A percentile compares a stretch with the other conserved stretches of the same genome.
These are phyloP conservation scores for Chloroclysta siterata DNA, from an alignment of 2,888 invertebrate genomes.

Conservation along the genomic window DNA sequence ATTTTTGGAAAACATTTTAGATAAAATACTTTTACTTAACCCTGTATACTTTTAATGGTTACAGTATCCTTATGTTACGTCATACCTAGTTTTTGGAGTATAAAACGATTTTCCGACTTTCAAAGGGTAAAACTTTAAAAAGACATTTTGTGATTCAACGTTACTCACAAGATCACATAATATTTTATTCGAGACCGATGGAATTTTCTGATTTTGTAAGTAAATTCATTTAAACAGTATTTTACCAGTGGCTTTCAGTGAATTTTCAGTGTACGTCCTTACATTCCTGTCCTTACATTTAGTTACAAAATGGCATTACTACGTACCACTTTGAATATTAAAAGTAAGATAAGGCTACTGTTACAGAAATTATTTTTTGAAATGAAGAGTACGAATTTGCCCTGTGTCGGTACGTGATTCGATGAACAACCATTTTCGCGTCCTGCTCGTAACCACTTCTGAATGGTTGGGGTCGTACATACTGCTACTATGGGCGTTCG, in stretches of 20 bases:
- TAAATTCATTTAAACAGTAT: constrained; percentile 1
- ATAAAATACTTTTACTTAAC: too few relatives aligned
- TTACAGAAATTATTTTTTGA: background rate
- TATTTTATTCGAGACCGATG: constrained; percentile 1
- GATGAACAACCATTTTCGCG: background rate
- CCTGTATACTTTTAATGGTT: too few relatives aligned
- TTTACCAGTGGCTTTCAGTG: too few relatives aligned
- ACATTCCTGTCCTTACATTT: too few relatives aligned
- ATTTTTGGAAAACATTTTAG: too few relatives aligned
- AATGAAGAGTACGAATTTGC: too few relatives aligned
- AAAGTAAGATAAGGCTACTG: background rate
- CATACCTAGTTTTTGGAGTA: constrained; percentile 1
- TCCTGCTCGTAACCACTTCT: background rate
- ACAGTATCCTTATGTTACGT: too few relatives aligned
- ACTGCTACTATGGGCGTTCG: too few relatives aligned
- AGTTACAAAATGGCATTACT: too few relatives aligned
- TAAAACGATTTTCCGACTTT: constrained; percentile 7
- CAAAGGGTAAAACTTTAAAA: constrained; percentile 18
- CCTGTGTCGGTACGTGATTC: too few relatives aligned
- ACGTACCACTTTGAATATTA: background rate
- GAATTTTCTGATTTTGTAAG: background rate
- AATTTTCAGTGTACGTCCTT: too few relatives aligned
- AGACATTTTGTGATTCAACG: constrained; percentile 10
- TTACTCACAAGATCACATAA: constrained; percentile 9
- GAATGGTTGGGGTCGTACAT: too few relatives aligned